Evolutionary conservation across 2,797 vertebrate species (phyloP), one percentile per base, ranked within the genome.

Genomic region (Emys orbicularis): DNA sequence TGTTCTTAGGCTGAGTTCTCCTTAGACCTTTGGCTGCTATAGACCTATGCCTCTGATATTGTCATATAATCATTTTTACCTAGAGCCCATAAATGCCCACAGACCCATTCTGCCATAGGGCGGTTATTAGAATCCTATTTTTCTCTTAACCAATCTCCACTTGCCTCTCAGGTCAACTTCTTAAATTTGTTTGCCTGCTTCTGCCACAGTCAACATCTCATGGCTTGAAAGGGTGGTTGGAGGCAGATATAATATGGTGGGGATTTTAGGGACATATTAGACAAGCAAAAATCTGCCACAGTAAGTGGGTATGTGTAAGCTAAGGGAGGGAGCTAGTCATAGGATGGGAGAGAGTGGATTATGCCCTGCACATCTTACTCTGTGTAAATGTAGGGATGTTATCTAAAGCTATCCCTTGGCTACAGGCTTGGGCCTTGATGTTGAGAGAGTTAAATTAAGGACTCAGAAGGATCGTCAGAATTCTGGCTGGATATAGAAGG

Each of bases 111-210:
- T 0, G 2, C 56, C 83, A 21, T 82, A 54, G 72, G 61, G 83
- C 77, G 34, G 5, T 25, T 56, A n/a, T 49, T 89, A 21, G 77
- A 92, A 53, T 52, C 8, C 57, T 47, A 1, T 90, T n/a, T 95
- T 94, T 94, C 88, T 56, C 50, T 89, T n/a, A 88, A 59, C 8
- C 83, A 50, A 53, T 88, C 92, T 21, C 68, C n/a, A 19, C 21
- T 94, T 93, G 50, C n/a, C 37, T 89, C 76, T 92, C 29, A 53
- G 81, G 83, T 83, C 88, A 95, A 90, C 61, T 79, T 93, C 94
- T 88, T 84, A 92, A 86, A 72, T 84, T 83, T 77, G 88, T 93
- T 96, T 41, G 16, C 91, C 7, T 92, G 18, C 37, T 87, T 53
- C 25, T 86, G 41, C 13, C 18, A 88, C 34, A 74, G 34, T 90